phyloP scores from a whole-genome alignment of 1,140 invertebrate genomes.

The Neoseiulus cucumeris region DNA sequence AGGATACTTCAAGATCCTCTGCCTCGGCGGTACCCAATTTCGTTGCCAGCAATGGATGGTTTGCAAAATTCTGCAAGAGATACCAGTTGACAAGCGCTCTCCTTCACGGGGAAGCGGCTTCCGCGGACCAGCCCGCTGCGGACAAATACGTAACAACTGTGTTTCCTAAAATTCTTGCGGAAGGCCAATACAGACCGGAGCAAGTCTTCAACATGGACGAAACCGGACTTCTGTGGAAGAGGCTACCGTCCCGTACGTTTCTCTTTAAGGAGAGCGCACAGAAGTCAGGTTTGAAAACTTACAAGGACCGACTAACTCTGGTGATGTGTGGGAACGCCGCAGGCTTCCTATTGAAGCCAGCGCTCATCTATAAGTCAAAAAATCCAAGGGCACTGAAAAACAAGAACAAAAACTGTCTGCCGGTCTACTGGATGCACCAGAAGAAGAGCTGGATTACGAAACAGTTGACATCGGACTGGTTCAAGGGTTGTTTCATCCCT shows the following conservation, averaged over 20 bases:
- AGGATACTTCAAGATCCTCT: too few species aligned
- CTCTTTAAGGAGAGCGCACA: background rate
- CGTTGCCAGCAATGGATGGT: too few species aligned
- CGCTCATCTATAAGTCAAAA: slow-evolving; percentile 8
- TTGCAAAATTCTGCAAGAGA: too few species aligned
- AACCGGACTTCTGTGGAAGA: too few species aligned
- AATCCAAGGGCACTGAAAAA: slow-evolving; percentile 14
- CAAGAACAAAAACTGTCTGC: background rate
- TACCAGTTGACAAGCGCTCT: too few species aligned
- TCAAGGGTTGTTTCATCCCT: slow-evolving; percentile 13
- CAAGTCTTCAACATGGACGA: too few species aligned
- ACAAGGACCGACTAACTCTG: slow-evolving; percentile 12
- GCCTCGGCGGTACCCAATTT: too few species aligned
- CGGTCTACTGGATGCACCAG: slow-evolving; percentile 13
- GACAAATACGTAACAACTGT: too few species aligned
- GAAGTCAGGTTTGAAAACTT: slow-evolving; percentile 8
- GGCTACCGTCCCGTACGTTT: background rate
- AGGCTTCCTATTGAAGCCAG: slow-evolving; percentile 5
- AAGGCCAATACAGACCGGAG: too few species aligned
- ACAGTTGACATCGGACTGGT: slow-evolving; percentile 9
- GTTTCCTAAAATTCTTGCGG: too few species aligned
- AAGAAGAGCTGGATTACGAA: slow-evolving; percentile 13
- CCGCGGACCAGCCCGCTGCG: too few species aligned
- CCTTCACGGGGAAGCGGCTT: too few species aligned
- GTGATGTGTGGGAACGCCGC: slow-evolving; percentile 13